Base-by-base conservation (phyloP, 2,888 invertebrate genomes). In the Notodonta ziczac region DNA sequence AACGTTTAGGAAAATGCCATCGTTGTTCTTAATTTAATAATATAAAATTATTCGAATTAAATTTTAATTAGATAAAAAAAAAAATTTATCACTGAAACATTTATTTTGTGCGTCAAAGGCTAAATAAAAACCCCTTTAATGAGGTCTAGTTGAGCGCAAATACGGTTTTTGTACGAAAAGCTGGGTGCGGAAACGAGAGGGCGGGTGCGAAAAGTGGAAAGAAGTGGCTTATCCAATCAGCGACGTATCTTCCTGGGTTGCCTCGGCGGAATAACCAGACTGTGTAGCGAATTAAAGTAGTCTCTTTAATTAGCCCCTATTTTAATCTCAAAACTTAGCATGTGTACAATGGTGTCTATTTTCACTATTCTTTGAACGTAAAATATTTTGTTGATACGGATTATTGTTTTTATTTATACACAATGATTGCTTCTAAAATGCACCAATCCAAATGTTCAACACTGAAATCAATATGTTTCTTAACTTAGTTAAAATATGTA, bases 191-290 rank as follows among this genome's bases (percentile, higher is more conserved):
- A 54, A 24, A 9, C 5, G 35, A 14, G 44, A n/a, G 44, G 14
- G 39, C 14, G 54, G 57, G 42, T 14, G 32, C 48, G 46, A 56
- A 61, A 48, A 63, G 63, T 51, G 61, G 57, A 55, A 60, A 60
- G 59, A 57, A 68, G 73, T 60, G 53, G 53, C 59, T 75, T 75
- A 75, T 75, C 67, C 63, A 75, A 75, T 75, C 64, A 72, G 61
- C 63, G 62, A 62, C 14, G 61, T 63, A 63, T 52, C 50, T 58
- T 58, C 53, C 42, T 50, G 56, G 56, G 67, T 73, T 52, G 57
- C 63, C 57, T 59, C 63, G 61, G 61, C 53, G 54, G 32, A 61
- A 55, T 62, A 72, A 64, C 58, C 51, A 51, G 64, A 61, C 66
- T 65, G 59, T n/a, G 9, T 16, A 50, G 16, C 16, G 3, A 14